Conservation (phyloP, 2,797 vertebrate species). For the Sparidentex hasta region DNA sequence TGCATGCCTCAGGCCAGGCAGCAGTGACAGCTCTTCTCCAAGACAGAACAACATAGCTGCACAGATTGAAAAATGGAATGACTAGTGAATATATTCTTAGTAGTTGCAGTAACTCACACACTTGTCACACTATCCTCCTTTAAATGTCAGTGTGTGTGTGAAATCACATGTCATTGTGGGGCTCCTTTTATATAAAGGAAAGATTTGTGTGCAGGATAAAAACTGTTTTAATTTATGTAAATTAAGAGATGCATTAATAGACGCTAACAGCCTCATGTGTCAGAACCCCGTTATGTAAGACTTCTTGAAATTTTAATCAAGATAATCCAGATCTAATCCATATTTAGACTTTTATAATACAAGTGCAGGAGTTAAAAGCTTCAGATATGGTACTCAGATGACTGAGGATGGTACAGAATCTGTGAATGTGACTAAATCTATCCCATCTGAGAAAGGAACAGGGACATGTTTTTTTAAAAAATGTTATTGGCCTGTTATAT, state of each 20-base stretch:
- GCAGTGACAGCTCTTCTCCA: not conserved
- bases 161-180: not conserved
- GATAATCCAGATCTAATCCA: not conserved
- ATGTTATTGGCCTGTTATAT: not conserved
- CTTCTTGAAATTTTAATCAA: constrained; percentile 7
- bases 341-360: not conserved
- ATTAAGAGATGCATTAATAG: not conserved
- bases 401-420: not conserved
- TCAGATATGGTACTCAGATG: not conserved
- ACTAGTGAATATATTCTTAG: not conserved
- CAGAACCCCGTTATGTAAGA: not conserved
- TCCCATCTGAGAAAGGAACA: not conserved
- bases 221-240: not conserved
- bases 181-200: not conserved
- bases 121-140: not conserved
- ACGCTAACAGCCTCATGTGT: not conserved
- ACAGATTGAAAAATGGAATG: not conserved
- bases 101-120: not conserved
- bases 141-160: not conserved
- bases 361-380: not conserved
- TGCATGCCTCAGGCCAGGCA: not conserved
- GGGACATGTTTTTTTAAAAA: not conserved
- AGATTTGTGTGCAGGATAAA: not conserved
- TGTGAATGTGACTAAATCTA: not conserved
- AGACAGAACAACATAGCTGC: not conserved